phyloP scores from a whole-genome alignment of 2,797 vertebrate genomes.

The Poeciliopsis infans region DNA sequence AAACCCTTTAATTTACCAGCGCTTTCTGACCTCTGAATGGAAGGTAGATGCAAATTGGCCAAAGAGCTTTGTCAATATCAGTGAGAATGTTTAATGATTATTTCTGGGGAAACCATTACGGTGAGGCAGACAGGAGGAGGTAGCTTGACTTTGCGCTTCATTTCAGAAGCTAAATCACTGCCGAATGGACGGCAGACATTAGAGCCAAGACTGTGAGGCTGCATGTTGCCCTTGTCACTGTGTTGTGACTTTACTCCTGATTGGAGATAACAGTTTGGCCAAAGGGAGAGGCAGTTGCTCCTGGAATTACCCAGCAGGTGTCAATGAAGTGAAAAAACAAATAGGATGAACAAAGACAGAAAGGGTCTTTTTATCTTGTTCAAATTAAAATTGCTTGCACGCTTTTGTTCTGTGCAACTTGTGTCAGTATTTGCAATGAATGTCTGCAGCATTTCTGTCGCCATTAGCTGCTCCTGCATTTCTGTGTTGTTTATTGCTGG shows the following conservation, averaged over 20 bases:
- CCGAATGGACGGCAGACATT: slow-evolving; percentile 21
- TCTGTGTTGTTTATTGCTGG: slow-evolving; percentile 18
- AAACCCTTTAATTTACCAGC: background rate
- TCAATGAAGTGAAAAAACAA: slow-evolving; percentile 22
- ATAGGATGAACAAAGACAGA: slow-evolving; percentile 21
- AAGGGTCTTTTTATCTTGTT: slow-evolving; percentile 6
- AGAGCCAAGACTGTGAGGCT: slow-evolving; percentile 38
- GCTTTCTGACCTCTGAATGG: slow-evolving; percentile 25
- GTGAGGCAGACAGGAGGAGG: slow-evolving; percentile 12
- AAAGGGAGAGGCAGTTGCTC: slow-evolving; percentile 57
- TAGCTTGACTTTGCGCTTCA: slow-evolving; percentile 43
- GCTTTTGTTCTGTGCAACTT: slow-evolving; percentile 6
- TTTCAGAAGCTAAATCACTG: slow-evolving; percentile 36
- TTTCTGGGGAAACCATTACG: slow-evolving; percentile 18
- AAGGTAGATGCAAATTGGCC: slow-evolving; percentile 15
- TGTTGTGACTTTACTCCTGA: slow-evolving; percentile 55
- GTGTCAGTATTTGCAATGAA: background rate
- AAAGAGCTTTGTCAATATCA: slow-evolving; percentile 4
- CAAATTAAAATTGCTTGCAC: slow-evolving; percentile 7
- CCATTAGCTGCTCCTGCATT: slow-evolving; percentile 16
- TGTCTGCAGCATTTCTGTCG: slow-evolving; percentile 6
- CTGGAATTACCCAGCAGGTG: slow-evolving; percentile 56
- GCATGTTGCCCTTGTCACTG: slow-evolving; percentile 48
- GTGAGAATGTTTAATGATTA: slow-evolving; percentile 7
- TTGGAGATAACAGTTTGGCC: slow-evolving; percentile 60